Evolutionary conservation across 2,797 vertebrate genomes (phyloP).

Genomic region (Coregonus ussuriensis): DNA sequence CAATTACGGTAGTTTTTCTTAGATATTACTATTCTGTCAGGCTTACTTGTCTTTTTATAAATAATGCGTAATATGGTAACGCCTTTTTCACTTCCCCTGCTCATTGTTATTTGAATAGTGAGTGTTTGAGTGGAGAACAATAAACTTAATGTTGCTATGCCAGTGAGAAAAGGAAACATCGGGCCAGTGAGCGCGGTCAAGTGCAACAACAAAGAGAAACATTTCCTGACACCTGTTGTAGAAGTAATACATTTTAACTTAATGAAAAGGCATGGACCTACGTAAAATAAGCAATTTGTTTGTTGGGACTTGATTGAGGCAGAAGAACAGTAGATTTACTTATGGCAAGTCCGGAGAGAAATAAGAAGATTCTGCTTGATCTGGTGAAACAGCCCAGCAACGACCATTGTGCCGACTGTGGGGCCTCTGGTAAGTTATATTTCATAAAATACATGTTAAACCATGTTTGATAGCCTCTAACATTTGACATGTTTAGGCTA

Average conservation of each 20-base stretch:
- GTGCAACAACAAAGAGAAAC: slow-evolving; percentile 26
- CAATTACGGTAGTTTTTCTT: not conserved
- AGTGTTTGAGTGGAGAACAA: slow-evolving; percentile 69
- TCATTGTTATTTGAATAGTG: slow-evolving; percentile 63
- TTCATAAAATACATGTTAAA: not conserved
- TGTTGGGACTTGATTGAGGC: slow-evolving; percentile 35
- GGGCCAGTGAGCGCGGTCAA: not conserved
- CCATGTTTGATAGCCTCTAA: not conserved
- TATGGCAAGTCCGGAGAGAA: slow-evolving; percentile 79
- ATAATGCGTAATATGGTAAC: slow-evolving; percentile 26
- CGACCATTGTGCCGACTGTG: slow-evolving; percentile 84
- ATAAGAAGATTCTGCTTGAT: slow-evolving; percentile 81
- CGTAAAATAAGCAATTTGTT: slow-evolving; percentile 22
- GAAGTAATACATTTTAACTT: not conserved
- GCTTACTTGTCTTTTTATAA: not conserved
- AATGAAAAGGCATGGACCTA: slow-evolving; percentile 48
- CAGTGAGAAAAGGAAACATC: slow-evolving; percentile 67
- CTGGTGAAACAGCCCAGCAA: slow-evolving; percentile 77
- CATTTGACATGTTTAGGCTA: too few relatives aligned
- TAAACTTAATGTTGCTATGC: slow-evolving; percentile 55
- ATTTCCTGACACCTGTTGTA: slow-evolving; percentile 21
- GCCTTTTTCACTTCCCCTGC: slow-evolving; percentile 72
- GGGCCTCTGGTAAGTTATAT: slow-evolving; percentile 76
- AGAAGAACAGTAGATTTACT: slow-evolving; percentile 28
- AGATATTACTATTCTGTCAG: not conserved